Conservation (phyloP, 2,888 invertebrate genomes). For the Agelastica alni region DNA sequence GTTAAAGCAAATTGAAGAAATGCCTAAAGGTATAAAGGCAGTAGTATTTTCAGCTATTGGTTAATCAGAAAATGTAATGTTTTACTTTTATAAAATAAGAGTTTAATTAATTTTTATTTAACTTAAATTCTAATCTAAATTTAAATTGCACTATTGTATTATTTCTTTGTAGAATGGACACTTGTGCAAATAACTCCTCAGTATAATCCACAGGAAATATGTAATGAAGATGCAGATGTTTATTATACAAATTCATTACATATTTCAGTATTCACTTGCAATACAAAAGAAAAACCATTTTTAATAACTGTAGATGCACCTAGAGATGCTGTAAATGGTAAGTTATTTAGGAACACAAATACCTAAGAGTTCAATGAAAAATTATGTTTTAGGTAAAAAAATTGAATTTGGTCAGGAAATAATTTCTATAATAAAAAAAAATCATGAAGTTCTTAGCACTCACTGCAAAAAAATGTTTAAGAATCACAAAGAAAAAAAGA, state of each 20-base stretch:
- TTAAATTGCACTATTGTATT: no score
- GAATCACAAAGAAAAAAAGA: constrained; percentile 37
- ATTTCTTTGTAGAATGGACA: constrained; percentile 65
- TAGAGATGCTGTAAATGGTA: constrained; percentile 35
- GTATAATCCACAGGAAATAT: constrained; percentile 41
- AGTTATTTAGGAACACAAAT: background rate
- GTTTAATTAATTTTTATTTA: no score
- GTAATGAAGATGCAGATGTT: constrained; percentile 39
- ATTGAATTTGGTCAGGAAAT: constrained; percentile 44
- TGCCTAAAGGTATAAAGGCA: constrained; percentile 55
- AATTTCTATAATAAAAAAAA: constrained; percentile 41
- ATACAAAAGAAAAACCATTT: constrained; percentile 46
- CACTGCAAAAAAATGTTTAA: constrained; percentile 36
- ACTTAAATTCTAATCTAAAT: no score
- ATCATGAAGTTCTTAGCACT: constrained; percentile 37
- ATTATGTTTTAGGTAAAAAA: background rate
- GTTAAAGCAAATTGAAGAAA: constrained; percentile 44
- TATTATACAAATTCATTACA: constrained; percentile 45
- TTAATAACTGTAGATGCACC: constrained; percentile 44
- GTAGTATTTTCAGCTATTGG: no score
- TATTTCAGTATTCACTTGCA: constrained; percentile 51
- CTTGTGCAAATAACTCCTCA: constrained; percentile 62
- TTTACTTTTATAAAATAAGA: no score
- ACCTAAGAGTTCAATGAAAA: background rate
- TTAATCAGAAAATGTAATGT: no score